A percentile compares a stretch with the other conserved stretches of the same genome.
Conservation (phyloP, 2,888 invertebrate genomes). For the Muschampia plurimacula region DNA sequence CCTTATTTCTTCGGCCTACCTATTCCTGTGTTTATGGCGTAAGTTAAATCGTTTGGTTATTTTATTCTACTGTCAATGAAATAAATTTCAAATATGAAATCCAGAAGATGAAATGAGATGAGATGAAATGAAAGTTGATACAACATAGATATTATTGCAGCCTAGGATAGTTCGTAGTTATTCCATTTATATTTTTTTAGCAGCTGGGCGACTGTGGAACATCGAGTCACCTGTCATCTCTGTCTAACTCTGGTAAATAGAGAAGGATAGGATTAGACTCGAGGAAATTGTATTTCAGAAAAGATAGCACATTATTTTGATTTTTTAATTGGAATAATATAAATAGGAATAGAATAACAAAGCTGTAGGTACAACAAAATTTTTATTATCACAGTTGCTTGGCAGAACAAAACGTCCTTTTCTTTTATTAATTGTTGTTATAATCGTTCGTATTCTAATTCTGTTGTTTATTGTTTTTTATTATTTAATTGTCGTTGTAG, state of each 20-base stretch:
- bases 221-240: conserved; percentile 26
- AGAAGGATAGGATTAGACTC: conserved; percentile 16
- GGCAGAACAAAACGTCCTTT: conserved; percentile 1
- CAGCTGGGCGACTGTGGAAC: conserved; percentile 21
- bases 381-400: conserved; percentile 12
- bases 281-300: conserved; percentile 6
- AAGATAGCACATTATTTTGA: not conserved
- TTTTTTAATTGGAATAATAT: conserved; percentile 8
- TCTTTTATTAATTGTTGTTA: conserved; percentile 45
- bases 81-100: not conserved
- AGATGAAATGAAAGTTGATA: not conserved
- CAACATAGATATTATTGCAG: conserved; percentile 26
- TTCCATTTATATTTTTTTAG: conserved; percentile 13
- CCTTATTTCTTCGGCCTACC: not conserved
- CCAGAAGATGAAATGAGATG: not conserved
- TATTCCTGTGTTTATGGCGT: too few species aligned
- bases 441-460: conserved; percentile 60
- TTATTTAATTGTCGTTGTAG: conserved; percentile 49
- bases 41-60: too few species aligned
- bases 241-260: conserved; percentile 25
- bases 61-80: not conserved
- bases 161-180: conserved; percentile 29
- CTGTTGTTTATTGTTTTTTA: conserved; percentile 55
- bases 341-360: not conserved
- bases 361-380: not conserved